Evolutionary conservation across 1,140 invertebrate species (phyloP).

Genomic region (Leptinotarsa lineolata): DNA sequence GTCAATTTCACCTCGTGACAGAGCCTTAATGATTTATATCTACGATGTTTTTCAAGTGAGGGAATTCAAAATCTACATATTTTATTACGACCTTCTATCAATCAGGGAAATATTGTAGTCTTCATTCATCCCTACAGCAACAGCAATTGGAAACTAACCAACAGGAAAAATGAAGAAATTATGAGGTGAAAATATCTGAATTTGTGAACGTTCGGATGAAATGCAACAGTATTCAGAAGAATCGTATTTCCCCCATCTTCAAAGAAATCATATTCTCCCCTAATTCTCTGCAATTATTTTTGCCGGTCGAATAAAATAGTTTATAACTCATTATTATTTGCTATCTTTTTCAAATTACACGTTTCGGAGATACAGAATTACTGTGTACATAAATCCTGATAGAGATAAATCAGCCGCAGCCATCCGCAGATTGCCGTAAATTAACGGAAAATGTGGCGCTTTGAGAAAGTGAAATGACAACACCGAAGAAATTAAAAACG

Average conservation of each 20-base stretch:
- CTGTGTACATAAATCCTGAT: constrained; percentile 48
- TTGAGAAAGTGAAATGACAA: constrained; percentile 43
- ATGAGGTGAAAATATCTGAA: too few relatives aligned
- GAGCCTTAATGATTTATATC: too few relatives aligned
- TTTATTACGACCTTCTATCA: too few relatives aligned
- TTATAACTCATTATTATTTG: constrained; percentile 44
- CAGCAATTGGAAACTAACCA: too few relatives aligned
- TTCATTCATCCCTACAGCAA: too few relatives aligned
- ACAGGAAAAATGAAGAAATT: too few relatives aligned
- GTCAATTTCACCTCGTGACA: too few relatives aligned
- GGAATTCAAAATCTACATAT: too few relatives aligned
- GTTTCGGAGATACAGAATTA: background rate
- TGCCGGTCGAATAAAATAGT: constrained; percentile 20
- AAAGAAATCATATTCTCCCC: background rate
- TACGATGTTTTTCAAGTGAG: too few relatives aligned
- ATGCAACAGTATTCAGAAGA: too few relatives aligned
- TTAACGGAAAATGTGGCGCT: constrained; percentile 44
- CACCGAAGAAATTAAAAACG: constrained; percentile 48
- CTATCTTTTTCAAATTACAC: constrained; percentile 43
- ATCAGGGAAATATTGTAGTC: too few relatives aligned
- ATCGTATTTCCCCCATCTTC: background rate
- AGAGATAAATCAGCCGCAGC: constrained; percentile 47
- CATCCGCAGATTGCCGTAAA: constrained; percentile 39
- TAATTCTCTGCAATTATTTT: background rate
- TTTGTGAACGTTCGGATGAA: too few relatives aligned